Conservation (phyloP, 2,888 invertebrate genomes). For the Ophion ellenae region DNA sequence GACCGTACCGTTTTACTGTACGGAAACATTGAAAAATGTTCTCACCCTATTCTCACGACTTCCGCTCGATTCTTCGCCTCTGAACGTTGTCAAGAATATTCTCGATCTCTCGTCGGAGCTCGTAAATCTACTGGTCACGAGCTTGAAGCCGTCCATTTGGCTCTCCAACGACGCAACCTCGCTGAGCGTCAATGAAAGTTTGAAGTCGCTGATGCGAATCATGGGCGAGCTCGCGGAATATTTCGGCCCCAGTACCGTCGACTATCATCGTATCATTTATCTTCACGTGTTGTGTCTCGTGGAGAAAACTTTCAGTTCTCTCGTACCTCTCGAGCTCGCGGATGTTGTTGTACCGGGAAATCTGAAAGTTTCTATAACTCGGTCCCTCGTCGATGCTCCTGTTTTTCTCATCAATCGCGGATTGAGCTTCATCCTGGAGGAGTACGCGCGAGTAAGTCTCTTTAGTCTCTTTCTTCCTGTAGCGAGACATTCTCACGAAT, state of each 20-base stretch:
- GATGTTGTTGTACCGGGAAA: conserved; percentile 83
- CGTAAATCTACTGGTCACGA: conserved; percentile 85
- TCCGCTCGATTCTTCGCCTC: conserved; percentile 72
- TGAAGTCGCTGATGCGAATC: conserved; percentile 84
- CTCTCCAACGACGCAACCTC: conserved; percentile 76
- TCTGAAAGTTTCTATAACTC: conserved; percentile 83
- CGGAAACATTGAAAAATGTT: conserved; percentile 81
- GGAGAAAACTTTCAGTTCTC: conserved; percentile 80
- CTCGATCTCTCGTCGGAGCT: conserved; percentile 80
- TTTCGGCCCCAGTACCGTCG: conserved; percentile 72
- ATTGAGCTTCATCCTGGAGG: conserved; percentile 82
- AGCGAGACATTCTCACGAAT: background rate
- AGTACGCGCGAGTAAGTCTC: conserved; percentile 83
- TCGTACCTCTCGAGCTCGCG: conserved; percentile 83
- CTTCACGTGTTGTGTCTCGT: conserved; percentile 83
- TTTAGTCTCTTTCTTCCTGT: background rate
- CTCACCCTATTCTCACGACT: conserved; percentile 73
- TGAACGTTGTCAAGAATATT: conserved; percentile 75
- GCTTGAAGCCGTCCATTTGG: conserved; percentile 86
- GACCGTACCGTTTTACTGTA: conserved; percentile 84
- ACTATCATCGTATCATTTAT: conserved; percentile 83
- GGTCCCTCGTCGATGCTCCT: conserved; percentile 84
- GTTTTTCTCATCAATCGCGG: conserved; percentile 84
- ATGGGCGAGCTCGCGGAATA: conserved; percentile 84
- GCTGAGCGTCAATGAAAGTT: conserved; percentile 74